These are phyloP conservation scores for Meandrina meandrites DNA, from an alignment of 92 coral and sea anemone species.

Conservation along the genomic window DNA sequence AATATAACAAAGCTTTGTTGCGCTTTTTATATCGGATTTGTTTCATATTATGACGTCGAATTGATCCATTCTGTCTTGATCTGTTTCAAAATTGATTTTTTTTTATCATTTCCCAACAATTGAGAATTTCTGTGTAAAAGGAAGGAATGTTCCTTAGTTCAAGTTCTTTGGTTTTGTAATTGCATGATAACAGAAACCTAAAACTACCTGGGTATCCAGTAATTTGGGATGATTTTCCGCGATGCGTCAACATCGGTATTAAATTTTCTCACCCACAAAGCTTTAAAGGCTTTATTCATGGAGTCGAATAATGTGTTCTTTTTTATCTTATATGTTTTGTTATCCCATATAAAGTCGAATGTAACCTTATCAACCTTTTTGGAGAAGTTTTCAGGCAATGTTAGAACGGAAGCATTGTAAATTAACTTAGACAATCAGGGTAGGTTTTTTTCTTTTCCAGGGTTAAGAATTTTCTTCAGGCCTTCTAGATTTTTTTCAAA, in stretches of 20 bases:
- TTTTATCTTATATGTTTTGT: too few species aligned
- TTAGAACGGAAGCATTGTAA: not conserved
- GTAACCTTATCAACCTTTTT: not conserved
- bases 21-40: not conserved
- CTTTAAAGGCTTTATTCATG: conserved; percentile 16
- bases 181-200: not conserved
- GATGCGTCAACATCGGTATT: not conserved
- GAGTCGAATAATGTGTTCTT: too few species aligned
- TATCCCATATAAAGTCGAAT: not conserved
- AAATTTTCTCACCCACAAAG: conserved; percentile 7
- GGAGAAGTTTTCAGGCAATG: not conserved
- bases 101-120: conserved; percentile 20
- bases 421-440: not conserved
- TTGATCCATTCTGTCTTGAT: not conserved
- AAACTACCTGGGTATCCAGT: not conserved
- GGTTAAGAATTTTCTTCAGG: not conserved
- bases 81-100: not conserved
- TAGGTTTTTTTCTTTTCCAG: not conserved
- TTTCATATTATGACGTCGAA: conserved; percentile 5
- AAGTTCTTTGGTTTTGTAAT: not conserved
- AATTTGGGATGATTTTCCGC: conserved; percentile 29
- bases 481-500: not conserved
- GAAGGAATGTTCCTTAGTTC: not conserved
- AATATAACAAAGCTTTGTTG: not conserved
- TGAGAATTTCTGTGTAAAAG: conserved; percentile 2